Evolutionary conservation across 2,888 invertebrate genomes (phyloP).

Genomic region (Drosophila meridionalis): DNA sequence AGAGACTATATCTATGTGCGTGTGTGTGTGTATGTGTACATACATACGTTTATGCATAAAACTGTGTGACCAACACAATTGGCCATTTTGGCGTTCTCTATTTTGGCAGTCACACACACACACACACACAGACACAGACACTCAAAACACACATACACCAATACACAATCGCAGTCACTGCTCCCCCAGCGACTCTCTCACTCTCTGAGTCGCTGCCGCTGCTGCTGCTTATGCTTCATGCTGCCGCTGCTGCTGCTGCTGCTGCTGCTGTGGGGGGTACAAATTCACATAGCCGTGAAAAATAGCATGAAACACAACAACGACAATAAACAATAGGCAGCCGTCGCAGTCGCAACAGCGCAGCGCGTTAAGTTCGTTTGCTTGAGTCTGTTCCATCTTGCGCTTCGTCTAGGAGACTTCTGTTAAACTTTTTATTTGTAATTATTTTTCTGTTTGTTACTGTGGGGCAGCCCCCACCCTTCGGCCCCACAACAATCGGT

Average conservation of each 20-base stretch:
- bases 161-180: conserved; percentile 45
- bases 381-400: conserved; percentile 13
- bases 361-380: conserved; percentile 47
- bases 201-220: conserved; percentile 24
- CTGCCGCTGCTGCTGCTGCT: conserved; percentile 38
- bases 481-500: conserved; percentile 27
- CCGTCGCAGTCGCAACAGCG: conserved; percentile 44
- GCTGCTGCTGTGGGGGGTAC: conserved; percentile 75
- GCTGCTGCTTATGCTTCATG: conserved; percentile 28
- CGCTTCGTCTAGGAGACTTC: conserved; percentile 22
- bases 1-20: conserved; percentile 20
- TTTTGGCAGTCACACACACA: conserved; percentile 56
- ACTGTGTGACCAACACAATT: conserved; percentile 66
- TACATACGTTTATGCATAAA: conserved; percentile 47
- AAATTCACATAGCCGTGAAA: conserved; percentile 68
- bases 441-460: conserved; percentile 38
- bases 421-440: conserved; percentile 6
- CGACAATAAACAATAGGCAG: conserved; percentile 73
- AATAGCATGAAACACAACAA: conserved; percentile 70
- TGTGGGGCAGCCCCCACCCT: conserved; percentile 16
- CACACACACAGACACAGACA: conserved; percentile 6
- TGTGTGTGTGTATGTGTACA: conserved; percentile 11
- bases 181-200: conserved; percentile 63
- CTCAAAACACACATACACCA: conserved; percentile 1
- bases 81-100: conserved; percentile 69